Conservation (phyloP, 2,113 vertebrate species). For the Bubo scandiacus region DNA sequence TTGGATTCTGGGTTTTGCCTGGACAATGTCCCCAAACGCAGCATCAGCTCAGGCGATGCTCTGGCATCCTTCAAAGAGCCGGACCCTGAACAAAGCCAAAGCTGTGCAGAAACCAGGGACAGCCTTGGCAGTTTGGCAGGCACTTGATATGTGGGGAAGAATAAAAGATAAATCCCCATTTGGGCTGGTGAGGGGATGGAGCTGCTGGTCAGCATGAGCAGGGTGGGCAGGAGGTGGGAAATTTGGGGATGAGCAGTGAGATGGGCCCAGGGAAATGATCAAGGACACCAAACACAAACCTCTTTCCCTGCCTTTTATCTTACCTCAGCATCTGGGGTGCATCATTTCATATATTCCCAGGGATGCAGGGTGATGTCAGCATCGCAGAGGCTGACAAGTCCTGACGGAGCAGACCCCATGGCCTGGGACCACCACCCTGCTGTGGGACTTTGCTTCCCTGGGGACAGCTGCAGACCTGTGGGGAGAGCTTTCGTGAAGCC, state of each 20-base stretch:
- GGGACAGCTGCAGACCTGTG: neutral
- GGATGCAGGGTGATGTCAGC: neutral
- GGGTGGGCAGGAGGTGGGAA: neutral
- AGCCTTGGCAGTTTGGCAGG: slow-evolving; percentile 34
- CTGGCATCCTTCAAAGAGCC: neutral
- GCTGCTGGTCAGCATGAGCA: neutral
- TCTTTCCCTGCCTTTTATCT: neutral
- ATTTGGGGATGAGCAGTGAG: neutral
- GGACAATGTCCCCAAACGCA: neutral
- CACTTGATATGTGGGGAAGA: slow-evolving; percentile 22
- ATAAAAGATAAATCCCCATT: slow-evolving; percentile 47
- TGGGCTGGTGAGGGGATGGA: slow-evolving; percentile 19
- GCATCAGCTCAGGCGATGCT: neutral
- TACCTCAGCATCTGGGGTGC: neutral
- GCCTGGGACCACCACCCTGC: neutral
- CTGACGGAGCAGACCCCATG: neutral
- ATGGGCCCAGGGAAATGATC: neutral
- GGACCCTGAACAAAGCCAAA: neutral
- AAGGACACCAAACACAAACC: neutral
- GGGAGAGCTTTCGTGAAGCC: neutral
- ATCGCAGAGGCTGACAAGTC: neutral
- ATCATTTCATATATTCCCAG: neutral
- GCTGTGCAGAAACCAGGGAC: neutral
- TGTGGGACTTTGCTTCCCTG: neutral
- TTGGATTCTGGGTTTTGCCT: neutral